Evolutionary conservation across 1,140 invertebrate species (phyloP), one percentile per base, ranked within the genome.

Genomic region (Vollenhovia emeryi): DNA sequence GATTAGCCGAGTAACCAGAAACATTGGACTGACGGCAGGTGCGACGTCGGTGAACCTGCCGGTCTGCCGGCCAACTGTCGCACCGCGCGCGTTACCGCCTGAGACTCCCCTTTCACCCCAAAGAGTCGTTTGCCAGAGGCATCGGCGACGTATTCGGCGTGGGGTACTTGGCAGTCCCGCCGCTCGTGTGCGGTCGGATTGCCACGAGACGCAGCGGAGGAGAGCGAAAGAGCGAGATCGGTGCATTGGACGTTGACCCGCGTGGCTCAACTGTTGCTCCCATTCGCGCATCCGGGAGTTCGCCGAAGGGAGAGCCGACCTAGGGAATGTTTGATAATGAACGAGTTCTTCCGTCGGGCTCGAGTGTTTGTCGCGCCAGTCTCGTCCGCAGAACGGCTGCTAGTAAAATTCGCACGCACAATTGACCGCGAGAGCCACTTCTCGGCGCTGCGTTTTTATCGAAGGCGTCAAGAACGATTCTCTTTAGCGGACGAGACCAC

Each of bases 211-310:
- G 69, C 62, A 80, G 52, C 33, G 52, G 59, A 33, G 84, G 27
- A 83, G 55, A 86, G 40, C 48, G 79, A 74, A 59, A 64, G 52
- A 62, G 75, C 83, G 43, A 76, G 76, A 83, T 73, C 82, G 36
- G 43, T 45, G 55, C 59, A 74, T 89, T 90, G 89, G 89, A 90
- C 89, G 86, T 90, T 90, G 89, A 90, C 89, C 89, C 86, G 85
- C 71, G 82, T 68, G 86, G 71, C 71, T 90, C 89, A 90, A 90
- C 89, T 90, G 89, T 90, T 90, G 89, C 89, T 89, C 88, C 86
- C 86, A 89, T 90, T 90, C 86, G 88, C 27, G 80, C 76, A 90
- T 87, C 89, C 88, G 88, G 88, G 86, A 87, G 75, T 43, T 52
- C 59, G 48, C 57, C 68, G 73, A 85, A 78, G 60, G 75, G 74